phyloP scores from a whole-genome alignment of 2,888 invertebrate species.

The Phragmatobia fuliginosa region DNA sequence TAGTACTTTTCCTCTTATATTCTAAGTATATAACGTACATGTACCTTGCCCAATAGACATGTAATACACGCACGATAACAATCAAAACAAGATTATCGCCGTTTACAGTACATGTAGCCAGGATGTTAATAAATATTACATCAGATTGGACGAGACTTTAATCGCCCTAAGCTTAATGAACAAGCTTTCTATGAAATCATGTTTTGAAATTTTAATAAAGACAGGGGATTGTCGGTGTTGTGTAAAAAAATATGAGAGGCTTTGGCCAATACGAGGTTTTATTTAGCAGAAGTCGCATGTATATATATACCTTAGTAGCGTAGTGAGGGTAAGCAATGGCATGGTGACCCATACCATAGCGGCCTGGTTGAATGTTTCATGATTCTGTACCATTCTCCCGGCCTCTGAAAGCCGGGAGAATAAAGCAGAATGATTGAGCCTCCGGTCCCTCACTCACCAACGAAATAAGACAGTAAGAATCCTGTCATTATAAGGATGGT shows the following conservation, averaged over 20 bases:
- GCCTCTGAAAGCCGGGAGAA: too few species aligned
- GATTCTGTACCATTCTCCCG: too few species aligned
- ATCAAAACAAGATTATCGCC: constrained; percentile 16
- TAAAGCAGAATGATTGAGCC: too few species aligned
- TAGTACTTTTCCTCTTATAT: background rate
- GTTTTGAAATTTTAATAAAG: constrained; percentile 57
- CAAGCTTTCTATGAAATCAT: constrained; percentile 56
- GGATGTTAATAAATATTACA: constrained; percentile 41
- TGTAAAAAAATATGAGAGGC: constrained; percentile 10
- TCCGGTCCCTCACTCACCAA: too few species aligned
- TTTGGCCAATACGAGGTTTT: constrained; percentile 2
- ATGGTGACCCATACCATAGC: too few species aligned
- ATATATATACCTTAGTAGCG: too few species aligned
- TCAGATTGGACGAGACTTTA: constrained; percentile 36
- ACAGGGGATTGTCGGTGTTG: constrained; percentile 14
- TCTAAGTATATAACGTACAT: background rate
- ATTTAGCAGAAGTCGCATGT: background rate
- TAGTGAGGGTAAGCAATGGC: too few species aligned
- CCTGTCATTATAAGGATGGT: too few species aligned
- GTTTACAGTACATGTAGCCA: constrained; percentile 12
- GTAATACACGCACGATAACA: background rate
- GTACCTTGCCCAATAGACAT: background rate
- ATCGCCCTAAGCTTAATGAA: constrained; percentile 51
- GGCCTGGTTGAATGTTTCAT: too few species aligned
- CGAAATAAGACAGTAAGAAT: too few species aligned